A percentile compares a stretch with the other conserved stretches of the same genome.
Conservation (phyloP, 2,113 vertebrate genomes). For the Anguilla rostrata region DNA sequence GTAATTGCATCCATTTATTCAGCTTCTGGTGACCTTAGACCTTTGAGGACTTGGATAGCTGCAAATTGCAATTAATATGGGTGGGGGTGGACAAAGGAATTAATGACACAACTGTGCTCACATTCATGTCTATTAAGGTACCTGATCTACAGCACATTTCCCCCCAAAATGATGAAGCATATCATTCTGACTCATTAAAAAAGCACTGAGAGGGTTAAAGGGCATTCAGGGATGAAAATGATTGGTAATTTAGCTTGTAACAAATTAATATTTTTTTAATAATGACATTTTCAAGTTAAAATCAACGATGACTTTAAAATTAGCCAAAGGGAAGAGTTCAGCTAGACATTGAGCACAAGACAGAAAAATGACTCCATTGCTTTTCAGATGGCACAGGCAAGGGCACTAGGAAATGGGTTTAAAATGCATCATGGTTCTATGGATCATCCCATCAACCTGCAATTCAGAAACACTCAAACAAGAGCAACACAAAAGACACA, state of each 20-base stretch:
- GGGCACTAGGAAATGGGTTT: not conserved
- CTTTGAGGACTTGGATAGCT: slow-evolving; percentile 32
- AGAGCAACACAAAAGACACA: too few relatives aligned
- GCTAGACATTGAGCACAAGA: too few relatives aligned
- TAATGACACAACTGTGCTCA: slow-evolving; percentile 45
- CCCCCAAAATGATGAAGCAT: slow-evolving; percentile 52
- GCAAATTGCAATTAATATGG: slow-evolving; percentile 40
- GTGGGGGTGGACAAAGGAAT: slow-evolving; percentile 40
- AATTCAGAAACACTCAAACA: not conserved
- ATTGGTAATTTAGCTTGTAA: not conserved
- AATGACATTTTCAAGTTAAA: not conserved
- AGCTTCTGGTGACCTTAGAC: slow-evolving; percentile 41
- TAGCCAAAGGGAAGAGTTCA: not conserved
- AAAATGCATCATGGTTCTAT: not conserved
- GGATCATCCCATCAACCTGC: not conserved
- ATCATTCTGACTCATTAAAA: not conserved
- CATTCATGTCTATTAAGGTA: slow-evolving; percentile 45
- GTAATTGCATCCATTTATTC: slow-evolving; percentile 35
- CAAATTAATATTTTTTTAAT: not conserved
- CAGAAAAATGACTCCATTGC: too few relatives aligned
- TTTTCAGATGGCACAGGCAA: too few relatives aligned
- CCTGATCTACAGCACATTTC: slow-evolving; percentile 49
- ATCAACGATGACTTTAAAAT: not conserved
- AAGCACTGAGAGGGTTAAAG: not conserved
- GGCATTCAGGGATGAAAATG: not conserved